Evolutionary conservation across 2,113 vertebrate genomes (phyloP), one percentile per base, ranked within the genome.

Genomic region (Pelecanus crispus): DNA sequence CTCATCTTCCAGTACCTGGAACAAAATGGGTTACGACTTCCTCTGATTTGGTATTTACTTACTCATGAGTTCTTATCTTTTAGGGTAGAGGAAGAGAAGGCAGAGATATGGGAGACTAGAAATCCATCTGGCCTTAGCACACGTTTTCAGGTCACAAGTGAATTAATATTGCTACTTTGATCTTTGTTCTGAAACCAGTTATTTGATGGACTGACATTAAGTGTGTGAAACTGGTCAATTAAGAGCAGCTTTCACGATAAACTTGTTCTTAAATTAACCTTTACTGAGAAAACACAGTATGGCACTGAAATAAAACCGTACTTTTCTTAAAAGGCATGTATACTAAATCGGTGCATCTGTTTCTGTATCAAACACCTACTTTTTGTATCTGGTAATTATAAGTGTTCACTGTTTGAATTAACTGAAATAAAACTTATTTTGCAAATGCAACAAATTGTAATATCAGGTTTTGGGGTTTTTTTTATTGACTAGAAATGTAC

Each of bases 391-490:
- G 29, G 10, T 61, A 80, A 80, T 88, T 65, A 3, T 26, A 88
- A 47, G 31, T 59, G 21, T 91, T 59, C 18, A 9, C 38, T 82
- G 34, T 81, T 77, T 40, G 47, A 81, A 93, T 67, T 72, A 80
- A 90, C 66, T 26, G 61, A 95, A 95, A 96, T 96, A 96, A 96
- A 97, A 86, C 32, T 56, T 45, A 71, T 4, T 44, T 79, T 82
- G 52, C 13, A 78, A 83, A 55, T 28, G 8, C 29, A 72, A 42
- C 2, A 0, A 63, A 36, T 8, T 59, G 9, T 12, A 42, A 2
- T 62, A 75, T 6, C 21, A 52, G 17, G 28, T 14, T 86, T 55
- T 4, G 34, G 14, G 15, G 10, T 22, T 42, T 17, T 44, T n/a
- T 38, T 53, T 47, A 83, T 59, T 92, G 56, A 66, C 36, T 71